phyloP scores from a whole-genome alignment of 2,113 vertebrate species.

The Taurulus bubalis region DNA sequence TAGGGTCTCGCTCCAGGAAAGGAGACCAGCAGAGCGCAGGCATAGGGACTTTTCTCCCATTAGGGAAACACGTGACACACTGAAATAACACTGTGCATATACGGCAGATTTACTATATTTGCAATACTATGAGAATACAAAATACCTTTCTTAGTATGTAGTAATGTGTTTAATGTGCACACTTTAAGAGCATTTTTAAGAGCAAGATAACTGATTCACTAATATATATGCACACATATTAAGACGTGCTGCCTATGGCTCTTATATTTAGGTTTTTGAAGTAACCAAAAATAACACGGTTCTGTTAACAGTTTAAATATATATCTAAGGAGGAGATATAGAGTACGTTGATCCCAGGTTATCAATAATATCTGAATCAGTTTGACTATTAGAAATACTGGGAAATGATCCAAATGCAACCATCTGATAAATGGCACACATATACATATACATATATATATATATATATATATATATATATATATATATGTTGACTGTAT shows the following conservation, averaged over 20 bases:
- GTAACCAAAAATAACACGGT: background rate
- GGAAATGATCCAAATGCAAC: background rate
- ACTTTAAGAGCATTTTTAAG: background rate
- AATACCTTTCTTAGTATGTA: background rate
- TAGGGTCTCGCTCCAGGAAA: constrained; percentile 70
- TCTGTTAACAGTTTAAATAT: background rate
- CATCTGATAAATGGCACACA: background rate
- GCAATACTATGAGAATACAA: background rate
- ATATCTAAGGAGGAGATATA: background rate
- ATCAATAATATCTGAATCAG: background rate
- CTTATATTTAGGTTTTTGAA: background rate
- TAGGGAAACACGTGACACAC: constrained; percentile 43
- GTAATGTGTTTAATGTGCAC: background rate
- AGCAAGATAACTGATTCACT: background rate
- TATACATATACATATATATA: too few species aligned
- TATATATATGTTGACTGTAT: background rate
- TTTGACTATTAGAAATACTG: background rate
- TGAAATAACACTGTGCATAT: constrained; percentile 5
- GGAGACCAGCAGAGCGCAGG: constrained; percentile 54
- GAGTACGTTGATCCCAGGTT: background rate
- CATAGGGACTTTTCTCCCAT: constrained; percentile 58
- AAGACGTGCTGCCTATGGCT: background rate
- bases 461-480: too few species aligned
- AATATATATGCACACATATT: background rate
- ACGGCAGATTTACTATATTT: background rate